These are phyloP conservation scores for Byasa hedistus DNA, from an alignment of 2,888 invertebrate genomes.

Conservation along the genomic window DNA sequence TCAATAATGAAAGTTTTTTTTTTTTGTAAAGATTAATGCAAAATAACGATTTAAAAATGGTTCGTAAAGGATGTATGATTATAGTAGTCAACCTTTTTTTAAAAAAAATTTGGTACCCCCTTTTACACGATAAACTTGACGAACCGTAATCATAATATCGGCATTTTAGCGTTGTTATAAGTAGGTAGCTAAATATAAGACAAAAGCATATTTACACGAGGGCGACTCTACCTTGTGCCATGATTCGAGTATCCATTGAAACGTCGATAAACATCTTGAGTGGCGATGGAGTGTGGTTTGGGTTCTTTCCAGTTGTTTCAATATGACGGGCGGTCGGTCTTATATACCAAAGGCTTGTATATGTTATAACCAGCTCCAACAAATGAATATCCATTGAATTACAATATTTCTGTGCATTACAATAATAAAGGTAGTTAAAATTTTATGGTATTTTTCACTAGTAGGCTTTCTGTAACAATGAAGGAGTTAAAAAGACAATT, in stretches of 20 bases:
- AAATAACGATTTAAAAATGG: background rate
- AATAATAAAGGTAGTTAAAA: no score
- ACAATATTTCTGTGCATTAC: background rate
- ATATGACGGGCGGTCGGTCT: background rate
- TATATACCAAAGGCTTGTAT: background rate
- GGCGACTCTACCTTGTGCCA: constrained; percentile 16
- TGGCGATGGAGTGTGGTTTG: constrained; percentile 14
- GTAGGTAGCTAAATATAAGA: constrained; percentile 17
- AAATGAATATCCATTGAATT: background rate
- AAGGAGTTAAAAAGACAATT: no score
- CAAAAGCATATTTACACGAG: constrained; percentile 26
- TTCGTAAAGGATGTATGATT: no score
- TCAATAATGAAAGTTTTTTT: no score
- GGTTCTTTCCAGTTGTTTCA: constrained; percentile 9
- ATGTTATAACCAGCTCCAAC: background rate
- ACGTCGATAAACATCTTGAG: constrained; percentile 31
- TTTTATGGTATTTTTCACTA: no score
- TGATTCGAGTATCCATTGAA: constrained; percentile 28
- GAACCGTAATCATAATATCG: background rate
- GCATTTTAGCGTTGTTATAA: constrained; percentile 16
- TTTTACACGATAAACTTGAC: background rate
- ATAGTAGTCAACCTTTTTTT: no score
- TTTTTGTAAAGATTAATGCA: no score
- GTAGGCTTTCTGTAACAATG: no score
- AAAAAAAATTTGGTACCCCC: no score